These are phyloP conservation scores for Luperina nickerlii DNA, from an alignment of 2,888 invertebrate genomes.

Conservation along the genomic window DNA sequence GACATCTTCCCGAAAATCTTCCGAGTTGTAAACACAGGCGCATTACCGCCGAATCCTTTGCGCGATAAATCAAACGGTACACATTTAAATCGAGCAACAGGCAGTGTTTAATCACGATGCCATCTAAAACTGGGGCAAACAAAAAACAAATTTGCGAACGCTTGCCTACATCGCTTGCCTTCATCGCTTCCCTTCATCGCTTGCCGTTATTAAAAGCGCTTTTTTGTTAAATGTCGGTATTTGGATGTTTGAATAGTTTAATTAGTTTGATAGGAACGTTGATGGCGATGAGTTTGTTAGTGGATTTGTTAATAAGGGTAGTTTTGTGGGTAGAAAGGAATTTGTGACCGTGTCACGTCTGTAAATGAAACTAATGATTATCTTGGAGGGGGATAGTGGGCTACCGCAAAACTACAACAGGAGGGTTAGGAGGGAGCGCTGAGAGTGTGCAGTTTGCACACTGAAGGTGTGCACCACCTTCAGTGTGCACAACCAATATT, in stretches of 20 bases:
- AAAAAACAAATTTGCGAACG: slow-evolving; percentile 65
- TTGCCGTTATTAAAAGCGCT: slow-evolving; percentile 55
- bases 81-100: slow-evolving; percentile 70
- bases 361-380: not conserved
- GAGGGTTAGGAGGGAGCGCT: not conserved
- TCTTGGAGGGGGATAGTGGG: not conserved
- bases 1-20: slow-evolving; percentile 20
- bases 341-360: not conserved
- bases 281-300: not conserved
- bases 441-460: not conserved
- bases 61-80: slow-evolving; percentile 56
- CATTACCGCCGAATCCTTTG: slow-evolving; percentile 50
- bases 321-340: not conserved
- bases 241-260: slow-evolving; percentile 37
- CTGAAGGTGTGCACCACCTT: not conserved
- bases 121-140: slow-evolving; percentile 61
- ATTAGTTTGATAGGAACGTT: slow-evolving; percentile 14
- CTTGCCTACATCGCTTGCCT: slow-evolving; percentile 55
- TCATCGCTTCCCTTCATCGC: slow-evolving; percentile 33
- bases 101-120: slow-evolving; percentile 65
- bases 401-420: not conserved
- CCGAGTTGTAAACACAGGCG: slow-evolving; percentile 34
- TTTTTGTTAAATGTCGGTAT: slow-evolving; percentile 32
- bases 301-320: slow-evolving; percentile 1
- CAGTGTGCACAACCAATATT: not conserved